Percentiles rank a stretch among this genome's conserved stretches.
phyloP scores from a whole-genome alignment of 2,113 vertebrate genomes.

The Tupaia chinensis region DNA sequence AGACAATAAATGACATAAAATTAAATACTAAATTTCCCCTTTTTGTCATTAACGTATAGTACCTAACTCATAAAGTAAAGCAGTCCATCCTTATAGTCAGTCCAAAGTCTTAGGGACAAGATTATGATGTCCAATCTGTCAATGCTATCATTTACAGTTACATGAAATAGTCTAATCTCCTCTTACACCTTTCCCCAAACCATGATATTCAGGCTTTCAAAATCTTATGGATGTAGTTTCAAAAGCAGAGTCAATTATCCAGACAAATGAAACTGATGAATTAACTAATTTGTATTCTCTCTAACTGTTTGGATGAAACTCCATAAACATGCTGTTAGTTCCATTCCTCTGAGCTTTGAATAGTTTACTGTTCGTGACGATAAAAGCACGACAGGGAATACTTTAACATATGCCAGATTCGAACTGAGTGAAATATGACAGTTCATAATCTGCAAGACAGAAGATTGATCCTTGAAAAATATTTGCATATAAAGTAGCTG shows the following conservation, averaged over 20 bases:
- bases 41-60: background rate
- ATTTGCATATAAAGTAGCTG: conserved; percentile 80
- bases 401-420: conserved; percentile 84
- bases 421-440: conserved; percentile 80
- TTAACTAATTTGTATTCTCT: conserved; percentile 83
- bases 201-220: conserved; percentile 30
- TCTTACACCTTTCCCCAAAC: background rate
- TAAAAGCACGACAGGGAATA: conserved; percentile 85
- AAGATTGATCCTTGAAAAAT: conserved; percentile 78
- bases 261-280: conserved; percentile 81
- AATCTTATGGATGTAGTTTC: conserved; percentile 51
- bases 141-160: conserved; percentile 11
- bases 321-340: conserved; percentile 81
- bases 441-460: conserved; percentile 79
- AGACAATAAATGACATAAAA: background rate
- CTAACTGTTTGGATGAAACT: conserved; percentile 83
- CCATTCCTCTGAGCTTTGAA: conserved; percentile 83
- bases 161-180: background rate
- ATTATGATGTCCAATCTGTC: conserved; percentile 18
- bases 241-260: conserved; percentile 79
- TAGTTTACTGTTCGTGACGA: conserved; percentile 84
- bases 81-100: background rate
- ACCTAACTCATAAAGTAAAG: background rate
- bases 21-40: background rate
- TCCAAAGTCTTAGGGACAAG: background rate